phyloP scores from a whole-genome alignment of 1,140 invertebrate genomes.

The Heterodera carotae region DNA sequence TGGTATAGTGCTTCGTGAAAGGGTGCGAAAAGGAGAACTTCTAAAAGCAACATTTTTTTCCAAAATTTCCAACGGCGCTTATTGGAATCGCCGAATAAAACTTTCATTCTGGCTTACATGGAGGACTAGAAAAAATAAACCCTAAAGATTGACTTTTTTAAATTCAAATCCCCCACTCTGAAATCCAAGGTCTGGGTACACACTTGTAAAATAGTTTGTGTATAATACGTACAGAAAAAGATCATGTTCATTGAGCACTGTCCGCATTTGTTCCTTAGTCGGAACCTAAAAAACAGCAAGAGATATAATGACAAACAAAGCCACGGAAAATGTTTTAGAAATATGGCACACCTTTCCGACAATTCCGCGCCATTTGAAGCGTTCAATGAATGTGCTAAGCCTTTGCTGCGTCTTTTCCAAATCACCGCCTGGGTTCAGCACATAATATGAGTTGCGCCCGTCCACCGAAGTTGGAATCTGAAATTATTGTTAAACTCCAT shows the following conservation, averaged over 20 bases:
- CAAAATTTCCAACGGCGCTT: too few species aligned
- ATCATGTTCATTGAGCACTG: constrained; percentile 44
- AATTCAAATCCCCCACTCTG: too few species aligned
- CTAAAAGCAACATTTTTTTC: too few species aligned
- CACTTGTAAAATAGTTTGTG: too few species aligned
- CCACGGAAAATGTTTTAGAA: not conserved
- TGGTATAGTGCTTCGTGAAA: too few species aligned
- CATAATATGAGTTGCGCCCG: constrained; percentile 53
- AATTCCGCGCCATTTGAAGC: constrained; percentile 49
- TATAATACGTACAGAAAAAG: constrained; percentile 60
- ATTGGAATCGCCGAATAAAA: too few species aligned
- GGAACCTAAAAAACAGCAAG: not conserved
- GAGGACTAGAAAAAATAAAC: too few species aligned
- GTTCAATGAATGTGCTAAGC: constrained; percentile 39
- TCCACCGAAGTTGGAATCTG: constrained; percentile 54
- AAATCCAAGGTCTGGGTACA: too few species aligned
- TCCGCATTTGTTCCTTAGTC: constrained; percentile 30
- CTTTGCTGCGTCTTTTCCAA: constrained; percentile 52
- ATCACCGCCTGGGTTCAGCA: constrained; percentile 60
- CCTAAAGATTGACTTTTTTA: too few species aligned
- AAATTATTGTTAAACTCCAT: constrained; percentile 14
- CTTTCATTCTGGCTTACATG: too few species aligned
- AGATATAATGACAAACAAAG: not conserved
- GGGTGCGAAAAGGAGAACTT: too few species aligned
- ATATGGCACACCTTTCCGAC: constrained; percentile 31